These are phyloP conservation scores for Lepidonotus clava DNA, from an alignment of 2,888 invertebrate species.

Conservation along the genomic window DNA sequence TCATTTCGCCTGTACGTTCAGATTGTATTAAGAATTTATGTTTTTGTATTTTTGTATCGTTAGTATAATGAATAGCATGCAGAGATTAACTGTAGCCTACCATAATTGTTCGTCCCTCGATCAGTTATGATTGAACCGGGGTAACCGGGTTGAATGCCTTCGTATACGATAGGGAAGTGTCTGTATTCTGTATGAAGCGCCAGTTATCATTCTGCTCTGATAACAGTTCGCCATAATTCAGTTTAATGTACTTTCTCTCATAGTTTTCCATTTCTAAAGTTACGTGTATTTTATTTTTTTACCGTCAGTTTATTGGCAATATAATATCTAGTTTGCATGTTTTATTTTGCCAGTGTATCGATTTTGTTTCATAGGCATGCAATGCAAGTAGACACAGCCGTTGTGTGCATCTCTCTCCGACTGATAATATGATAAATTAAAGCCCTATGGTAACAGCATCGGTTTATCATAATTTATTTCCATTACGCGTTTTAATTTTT, in stretches of 20 bases:
- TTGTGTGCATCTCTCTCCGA: background rate
- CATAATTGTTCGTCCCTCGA: too few species aligned
- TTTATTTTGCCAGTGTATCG: background rate
- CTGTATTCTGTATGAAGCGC: too few species aligned
- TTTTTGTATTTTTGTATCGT: too few species aligned
- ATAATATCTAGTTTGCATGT: conserved; percentile 42
- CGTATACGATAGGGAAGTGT: too few species aligned
- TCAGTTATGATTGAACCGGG: too few species aligned
- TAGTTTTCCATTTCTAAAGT: background rate
- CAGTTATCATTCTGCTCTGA: too few species aligned
- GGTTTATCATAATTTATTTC: background rate
- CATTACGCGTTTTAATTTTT: conserved; percentile 14
- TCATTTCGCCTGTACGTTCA: too few species aligned
- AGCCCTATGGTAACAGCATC: background rate
- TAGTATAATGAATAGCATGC: too few species aligned
- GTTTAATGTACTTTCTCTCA: background rate
- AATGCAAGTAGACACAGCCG: background rate
- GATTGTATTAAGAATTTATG: too few species aligned
- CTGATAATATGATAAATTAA: background rate
- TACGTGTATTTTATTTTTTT: background rate
- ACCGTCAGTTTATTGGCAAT: background rate
- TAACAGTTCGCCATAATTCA: too few species aligned
- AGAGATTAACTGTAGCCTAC: too few species aligned
- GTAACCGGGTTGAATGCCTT: too few species aligned
- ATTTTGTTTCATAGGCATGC: conserved; percentile 25